These are phyloP conservation scores for Grapholita molesta DNA, from an alignment of 1,140 invertebrate genomes.

Conservation along the genomic window DNA sequence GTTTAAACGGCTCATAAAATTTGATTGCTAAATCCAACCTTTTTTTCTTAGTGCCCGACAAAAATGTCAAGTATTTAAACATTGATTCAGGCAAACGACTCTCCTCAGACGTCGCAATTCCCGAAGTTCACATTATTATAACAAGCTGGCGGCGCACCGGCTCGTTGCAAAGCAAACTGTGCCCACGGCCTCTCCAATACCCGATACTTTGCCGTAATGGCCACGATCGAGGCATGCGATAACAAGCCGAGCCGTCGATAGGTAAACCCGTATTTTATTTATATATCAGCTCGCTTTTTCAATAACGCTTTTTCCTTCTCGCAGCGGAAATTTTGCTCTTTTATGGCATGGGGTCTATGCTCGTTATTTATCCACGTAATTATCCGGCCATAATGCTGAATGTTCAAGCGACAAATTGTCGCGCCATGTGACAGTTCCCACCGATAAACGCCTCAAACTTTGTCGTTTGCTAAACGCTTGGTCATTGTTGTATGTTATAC, in stretches of 20 bases:
- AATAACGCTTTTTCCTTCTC: slow-evolving; percentile 74
- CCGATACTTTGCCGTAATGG: slow-evolving; percentile 72
- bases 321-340: slow-evolving; percentile 73
- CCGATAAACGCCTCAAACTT: slow-evolving; percentile 19
- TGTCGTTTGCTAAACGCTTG: slow-evolving; percentile 10
- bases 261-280: slow-evolving; percentile 78
- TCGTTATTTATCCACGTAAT: slow-evolving; percentile 71
- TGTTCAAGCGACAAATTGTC: slow-evolving; percentile 63
- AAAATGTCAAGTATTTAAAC: slow-evolving; percentile 36
- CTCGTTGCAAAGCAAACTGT: slow-evolving; percentile 70
- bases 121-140: slow-evolving; percentile 77
- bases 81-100: slow-evolving; percentile 32
- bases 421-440: slow-evolving; percentile 38
- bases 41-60: not conserved
- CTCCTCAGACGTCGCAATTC: slow-evolving; percentile 65
- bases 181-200: slow-evolving; percentile 69
- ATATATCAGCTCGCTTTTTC: slow-evolving; percentile 76
- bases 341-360: slow-evolving; percentile 64
- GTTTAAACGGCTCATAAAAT: not conserved
- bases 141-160: slow-evolving; percentile 66
- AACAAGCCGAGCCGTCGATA: slow-evolving; percentile 77
- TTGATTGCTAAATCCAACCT: slow-evolving; percentile 5
- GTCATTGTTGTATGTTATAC: slow-evolving; percentile 20
- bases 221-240: slow-evolving; percentile 72
- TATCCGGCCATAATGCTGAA: slow-evolving; percentile 62